A percentile compares a stretch with the other conserved stretches of the same genome.
phyloP scores from a whole-genome alignment of 1,140 invertebrate species.

The Cyrtorhinus lividipennis region DNA sequence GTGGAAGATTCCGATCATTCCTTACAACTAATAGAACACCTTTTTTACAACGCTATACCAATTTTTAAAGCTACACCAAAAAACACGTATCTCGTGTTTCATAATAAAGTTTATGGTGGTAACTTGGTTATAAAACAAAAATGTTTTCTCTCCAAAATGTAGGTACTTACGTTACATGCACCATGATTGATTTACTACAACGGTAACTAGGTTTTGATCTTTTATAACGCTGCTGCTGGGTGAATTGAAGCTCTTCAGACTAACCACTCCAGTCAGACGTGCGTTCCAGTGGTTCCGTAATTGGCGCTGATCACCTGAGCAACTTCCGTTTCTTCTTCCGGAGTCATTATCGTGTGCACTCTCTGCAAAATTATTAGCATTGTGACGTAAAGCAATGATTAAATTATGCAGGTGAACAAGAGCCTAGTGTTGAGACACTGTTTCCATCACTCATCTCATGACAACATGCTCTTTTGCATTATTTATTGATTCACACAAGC shows the following conservation, averaged over 20 bases:
- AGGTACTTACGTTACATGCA: too few species aligned
- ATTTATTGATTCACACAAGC: too few species aligned
- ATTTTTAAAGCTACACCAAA: conserved; percentile 11
- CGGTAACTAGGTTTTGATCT: too few species aligned
- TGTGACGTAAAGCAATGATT: too few species aligned
- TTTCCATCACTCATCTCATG: neutral
- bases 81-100: neutral
- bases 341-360: conserved; percentile 24
- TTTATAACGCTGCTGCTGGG: too few species aligned
- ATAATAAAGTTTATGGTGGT: too few species aligned
- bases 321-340: conserved; percentile 25
- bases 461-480: conserved; percentile 1
- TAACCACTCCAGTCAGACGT: conserved; percentile 29
- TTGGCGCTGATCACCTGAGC: conserved; percentile 20
- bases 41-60: neutral
- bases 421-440: neutral
- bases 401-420: neutral
- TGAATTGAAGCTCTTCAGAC: conserved; percentile 21
- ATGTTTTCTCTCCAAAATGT: too few species aligned
- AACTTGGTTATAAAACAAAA: too few species aligned
- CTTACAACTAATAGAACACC: neutral
- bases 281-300: conserved; percentile 25
- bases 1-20: neutral
- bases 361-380: conserved; percentile 25
- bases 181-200: too few species aligned